Evolutionary conservation across 2,113 vertebrate genomes (phyloP), one percentile per base, ranked within the genome.

Genomic region (Hippocampus zosterae): DNA sequence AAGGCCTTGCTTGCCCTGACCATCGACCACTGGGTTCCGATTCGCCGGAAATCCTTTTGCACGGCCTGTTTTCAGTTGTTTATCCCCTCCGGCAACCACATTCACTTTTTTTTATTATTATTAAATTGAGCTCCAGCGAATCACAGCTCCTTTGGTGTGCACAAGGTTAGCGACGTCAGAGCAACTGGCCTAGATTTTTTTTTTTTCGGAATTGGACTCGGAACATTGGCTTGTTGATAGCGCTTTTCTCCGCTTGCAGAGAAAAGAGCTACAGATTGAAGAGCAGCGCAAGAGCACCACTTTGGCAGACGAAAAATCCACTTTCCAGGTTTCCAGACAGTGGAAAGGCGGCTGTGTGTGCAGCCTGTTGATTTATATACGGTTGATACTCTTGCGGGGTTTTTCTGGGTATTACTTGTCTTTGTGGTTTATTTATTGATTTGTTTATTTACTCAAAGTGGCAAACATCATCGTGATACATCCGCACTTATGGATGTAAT

Each of bases 151-250:
- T 13, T 71, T 72, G 41, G 67, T 72, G 65, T 27, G n/a, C 23
- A 68, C 42, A 55, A 63, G 29, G 60, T 57, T 70, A 76, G 13
- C 67, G 79, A 63, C 74, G 56, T 77, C 79, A 85, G 37, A 68
- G 53, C 68, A 67, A 78, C 72, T 82, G 88, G 80, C 87, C 87
- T 86, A 91, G 83, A 90, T 90, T 68, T 46, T 2, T 50, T 50
- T 50, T 50, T 50, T 50, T 18, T 50, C 46, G 69, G 73, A 88
- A 86, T 84, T 80, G 79, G 82, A 85, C 87, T 60, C 78, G 74
- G 77, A 73, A 73, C 73, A 82, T 73, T 81, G 83, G 68, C 86
- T 37, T 82, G 78, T 88, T 88, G 87, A 81, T 90, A 90, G 86
- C 81, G 71, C 74, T 78, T 81, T 56, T 69, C 71, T 75, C 76